Conservation (phyloP, 2,113 vertebrate species). For the Rhegmatorhina hoffmannsi region DNA sequence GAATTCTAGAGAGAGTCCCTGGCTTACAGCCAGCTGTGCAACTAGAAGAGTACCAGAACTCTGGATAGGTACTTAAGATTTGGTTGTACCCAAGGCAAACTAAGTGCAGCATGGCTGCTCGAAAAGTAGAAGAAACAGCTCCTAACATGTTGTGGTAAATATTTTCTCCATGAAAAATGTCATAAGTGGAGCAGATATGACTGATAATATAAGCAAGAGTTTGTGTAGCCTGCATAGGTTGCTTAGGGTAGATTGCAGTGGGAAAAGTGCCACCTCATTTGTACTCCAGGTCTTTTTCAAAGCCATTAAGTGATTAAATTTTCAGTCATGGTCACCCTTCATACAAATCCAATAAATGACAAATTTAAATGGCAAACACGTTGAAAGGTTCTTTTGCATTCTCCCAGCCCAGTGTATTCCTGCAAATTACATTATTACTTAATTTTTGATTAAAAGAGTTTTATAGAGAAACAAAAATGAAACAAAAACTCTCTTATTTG, state of each 20-base stretch:
- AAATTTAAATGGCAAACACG: neutral
- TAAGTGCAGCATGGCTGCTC: neutral
- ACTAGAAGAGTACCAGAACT: neutral
- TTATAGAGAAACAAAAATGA: fast-evolving
- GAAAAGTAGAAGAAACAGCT: neutral
- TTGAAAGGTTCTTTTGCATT: neutral
- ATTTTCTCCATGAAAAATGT: neutral
- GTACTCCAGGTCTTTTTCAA: neutral
- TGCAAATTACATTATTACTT: neutral
- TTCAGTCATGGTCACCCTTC: neutral
- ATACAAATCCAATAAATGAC: neutral
- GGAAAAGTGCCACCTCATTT: neutral
- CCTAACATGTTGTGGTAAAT: neutral
- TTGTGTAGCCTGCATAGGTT: neutral
- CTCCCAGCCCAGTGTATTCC: neutral
- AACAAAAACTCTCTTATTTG: neutral
- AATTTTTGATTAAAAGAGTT: neutral
- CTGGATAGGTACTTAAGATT: neutral
- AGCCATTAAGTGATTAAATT: neutral
- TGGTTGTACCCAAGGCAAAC: neutral
- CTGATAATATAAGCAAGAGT: neutral
- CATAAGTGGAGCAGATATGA: neutral
- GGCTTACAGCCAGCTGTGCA: neutral
- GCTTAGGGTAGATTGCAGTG: neutral
- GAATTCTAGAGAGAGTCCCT: neutral